Evolutionary conservation across 1,140 invertebrate genomes (phyloP).

Genomic region (Cyclina sinensis): DNA sequence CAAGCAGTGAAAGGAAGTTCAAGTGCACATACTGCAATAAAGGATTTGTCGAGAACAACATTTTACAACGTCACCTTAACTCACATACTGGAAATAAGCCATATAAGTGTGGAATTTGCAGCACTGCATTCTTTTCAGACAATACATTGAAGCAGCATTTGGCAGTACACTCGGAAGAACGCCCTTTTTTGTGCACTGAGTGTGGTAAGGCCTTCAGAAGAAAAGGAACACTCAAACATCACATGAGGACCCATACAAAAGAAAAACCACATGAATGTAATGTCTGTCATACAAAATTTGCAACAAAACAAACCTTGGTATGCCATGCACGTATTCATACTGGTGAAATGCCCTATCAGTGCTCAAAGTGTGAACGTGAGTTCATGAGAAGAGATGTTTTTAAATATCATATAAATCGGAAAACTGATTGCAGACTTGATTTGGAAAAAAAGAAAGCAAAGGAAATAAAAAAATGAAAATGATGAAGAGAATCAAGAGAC

Average conservation of each 20-base stretch:
- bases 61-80: slow-evolving; percentile 51
- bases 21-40: slow-evolving; percentile 31
- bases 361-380: slow-evolving; percentile 38
- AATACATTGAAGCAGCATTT: slow-evolving; percentile 47
- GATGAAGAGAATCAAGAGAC: neutral
- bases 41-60: slow-evolving; percentile 44
- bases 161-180: neutral
- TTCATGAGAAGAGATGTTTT: slow-evolving; percentile 53
- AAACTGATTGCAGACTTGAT: slow-evolving; percentile 32
- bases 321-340: slow-evolving; percentile 51
- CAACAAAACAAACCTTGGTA: slow-evolving; percentile 6
- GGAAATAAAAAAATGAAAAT: neutral
- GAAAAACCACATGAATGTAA: slow-evolving; percentile 59
- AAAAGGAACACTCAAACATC: slow-evolving; percentile 44
- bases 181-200: slow-evolving; percentile 33
- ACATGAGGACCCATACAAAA: slow-evolving; percentile 53
- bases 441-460: neutral
- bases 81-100: slow-evolving; percentile 43
- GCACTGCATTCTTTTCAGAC: neutral
- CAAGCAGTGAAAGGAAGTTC: slow-evolving; percentile 15
- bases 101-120: slow-evolving; percentile 28
- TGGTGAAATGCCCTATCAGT: slow-evolving; percentile 55
- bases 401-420: slow-evolving; percentile 55
- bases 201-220: slow-evolving; percentile 55
- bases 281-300: slow-evolving; percentile 53